A percentile compares a stretch with the other conserved stretches of the same genome.
phyloP scores from a whole-genome alignment of 2,113 vertebrate genomes.

The Ailuropoda melanoleuca region DNA sequence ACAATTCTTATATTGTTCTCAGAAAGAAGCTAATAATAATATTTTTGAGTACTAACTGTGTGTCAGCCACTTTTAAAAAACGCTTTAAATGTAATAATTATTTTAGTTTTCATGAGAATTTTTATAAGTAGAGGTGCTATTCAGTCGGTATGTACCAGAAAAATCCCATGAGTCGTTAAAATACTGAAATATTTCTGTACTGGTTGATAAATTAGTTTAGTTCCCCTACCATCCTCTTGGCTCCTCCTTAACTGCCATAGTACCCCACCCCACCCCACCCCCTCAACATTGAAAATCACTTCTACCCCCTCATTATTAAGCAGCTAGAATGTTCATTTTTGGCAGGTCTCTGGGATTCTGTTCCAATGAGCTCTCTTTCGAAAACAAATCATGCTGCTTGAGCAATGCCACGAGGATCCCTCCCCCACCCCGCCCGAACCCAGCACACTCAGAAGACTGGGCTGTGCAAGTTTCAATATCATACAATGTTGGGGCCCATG shows the following conservation, averaged over 20 bases:
- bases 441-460: neutral
- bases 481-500: neutral
- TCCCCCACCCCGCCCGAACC: no score
- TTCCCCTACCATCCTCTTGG: neutral
- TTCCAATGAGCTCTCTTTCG: neutral
- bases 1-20: neutral
- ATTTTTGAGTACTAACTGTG: neutral
- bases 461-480: neutral
- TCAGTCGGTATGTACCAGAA: neutral
- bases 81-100: neutral
- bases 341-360: neutral
- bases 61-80: neutral
- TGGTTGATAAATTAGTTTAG: neutral
- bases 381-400: neutral
- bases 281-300: neutral
- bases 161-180: neutral
- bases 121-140: neutral
- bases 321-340: neutral
- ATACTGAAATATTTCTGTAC: neutral
- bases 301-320: neutral
- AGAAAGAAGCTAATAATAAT: slow-evolving; percentile 27
- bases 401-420: no score
- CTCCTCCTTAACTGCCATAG: neutral
- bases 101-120: slow-evolving; percentile 12
- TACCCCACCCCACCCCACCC: neutral